Base-by-base conservation (phyloP, 2,888 invertebrate genomes). In the Notodonta dromedarius region DNA sequence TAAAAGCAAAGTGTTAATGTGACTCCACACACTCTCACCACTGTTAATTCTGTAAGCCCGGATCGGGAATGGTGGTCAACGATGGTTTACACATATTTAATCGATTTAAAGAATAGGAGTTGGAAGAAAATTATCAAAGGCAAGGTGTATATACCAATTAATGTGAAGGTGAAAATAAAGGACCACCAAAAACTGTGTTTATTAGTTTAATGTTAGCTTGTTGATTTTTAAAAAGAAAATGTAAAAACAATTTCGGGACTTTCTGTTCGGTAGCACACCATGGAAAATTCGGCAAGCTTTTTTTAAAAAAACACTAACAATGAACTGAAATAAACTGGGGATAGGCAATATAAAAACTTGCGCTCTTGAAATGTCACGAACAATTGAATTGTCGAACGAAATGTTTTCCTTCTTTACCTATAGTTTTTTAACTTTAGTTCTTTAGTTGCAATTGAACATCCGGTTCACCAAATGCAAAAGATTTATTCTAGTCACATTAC, bases 341-440 rank as follows among this genome's bases (percentile, higher is more conserved):
- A 39, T 52, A 46, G 51, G 16, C 24, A 16, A 14, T 56, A 56
- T 56, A 56, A 56, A 56, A 56, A 56, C 42, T 44, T 9, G 56
- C 6, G 44, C 56, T 56, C 24, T 44, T 44, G 56, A 56, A 56
- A 44, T 56, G 56, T 56, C 24, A 24, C 44, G 12, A 56, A 56
- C 56, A 56, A 56, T 44, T 56, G 56, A 24, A 44, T 24, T 44
- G 42, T 42, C 44, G 44, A 56, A 56, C 44, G 44, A 56, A 56
- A 56, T 56, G 56, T 56, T 56, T 56, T 56, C 56, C 44, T 55
- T 55, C 55, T 56, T 56, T 56, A 44, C 12, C 55, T 40, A 44
- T 44, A 24, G 55, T 56, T 56, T 56, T 56, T 24, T 7, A n/a
- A 56, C 13, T 7, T 42, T 55, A 42, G 9, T 9, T 55, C 55